A percentile compares a stretch with the other conserved stretches of the same genome.
phyloP scores from a whole-genome alignment of 2,797 vertebrate species.

The Brotogeris chrysoptera region DNA sequence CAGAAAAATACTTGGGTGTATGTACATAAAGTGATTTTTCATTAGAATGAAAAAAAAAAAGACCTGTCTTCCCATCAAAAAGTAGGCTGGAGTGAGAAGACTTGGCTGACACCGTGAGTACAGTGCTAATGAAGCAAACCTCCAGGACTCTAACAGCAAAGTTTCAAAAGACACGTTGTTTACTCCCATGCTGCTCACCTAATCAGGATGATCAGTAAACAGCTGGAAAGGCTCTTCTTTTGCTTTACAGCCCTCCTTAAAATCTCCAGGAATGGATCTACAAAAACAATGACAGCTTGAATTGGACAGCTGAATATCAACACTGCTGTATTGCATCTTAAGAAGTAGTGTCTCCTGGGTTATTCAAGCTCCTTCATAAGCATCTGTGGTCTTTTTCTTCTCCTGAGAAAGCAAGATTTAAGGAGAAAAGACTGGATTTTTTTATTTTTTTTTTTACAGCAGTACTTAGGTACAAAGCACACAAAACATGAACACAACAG shows the following conservation, averaged over 20 bases:
- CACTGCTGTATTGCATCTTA: neutral
- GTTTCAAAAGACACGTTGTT: neutral
- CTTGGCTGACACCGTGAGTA: neutral
- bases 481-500: neutral
- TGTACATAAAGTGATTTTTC: neutral
- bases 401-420: neutral
- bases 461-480: neutral
- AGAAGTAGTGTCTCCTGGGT: neutral
- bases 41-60: neutral
- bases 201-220: neutral
- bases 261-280: neutral
- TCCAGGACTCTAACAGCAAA: neutral
- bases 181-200: neutral
- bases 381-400: neutral
- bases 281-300: constrained; percentile 13
- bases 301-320: neutral
- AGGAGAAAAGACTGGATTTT: neutral
- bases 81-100: neutral
- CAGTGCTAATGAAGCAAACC: neutral
- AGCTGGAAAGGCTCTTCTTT: neutral
- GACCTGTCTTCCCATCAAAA: neutral
- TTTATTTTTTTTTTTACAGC: neutral
- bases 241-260: neutral
- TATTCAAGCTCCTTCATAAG: neutral
- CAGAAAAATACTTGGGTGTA: neutral